Evolutionary conservation across 2,888 invertebrate genomes (phyloP).

Genomic region (Eurois occulta): DNA sequence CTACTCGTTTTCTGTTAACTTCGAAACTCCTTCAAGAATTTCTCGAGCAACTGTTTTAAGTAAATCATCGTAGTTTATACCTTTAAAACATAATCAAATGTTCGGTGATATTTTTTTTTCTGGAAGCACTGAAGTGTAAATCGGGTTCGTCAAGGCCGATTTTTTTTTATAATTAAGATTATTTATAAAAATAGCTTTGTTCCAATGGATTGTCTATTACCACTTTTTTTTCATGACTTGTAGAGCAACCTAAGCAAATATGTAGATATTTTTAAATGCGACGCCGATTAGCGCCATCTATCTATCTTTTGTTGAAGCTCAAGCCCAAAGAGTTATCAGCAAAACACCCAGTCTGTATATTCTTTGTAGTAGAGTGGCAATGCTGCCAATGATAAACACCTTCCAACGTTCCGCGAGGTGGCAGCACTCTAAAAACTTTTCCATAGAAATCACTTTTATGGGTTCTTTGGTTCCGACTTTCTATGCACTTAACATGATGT

Average conservation of each 20-base stretch:
- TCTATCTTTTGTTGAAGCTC: constrained; percentile 9
- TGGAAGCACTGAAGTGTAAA: neutral
- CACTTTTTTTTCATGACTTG: neutral
- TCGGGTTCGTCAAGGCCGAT: neutral
- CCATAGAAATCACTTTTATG: constrained; percentile 9
- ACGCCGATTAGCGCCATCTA: constrained; percentile 49
- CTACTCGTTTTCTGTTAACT: no score
- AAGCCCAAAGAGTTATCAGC: neutral
- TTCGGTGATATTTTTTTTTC: neutral
- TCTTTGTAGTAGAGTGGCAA: neutral
- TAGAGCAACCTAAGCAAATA: neutral
- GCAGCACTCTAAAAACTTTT: constrained; percentile 66
- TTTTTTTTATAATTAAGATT: neutral
- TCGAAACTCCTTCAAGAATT: neutral
- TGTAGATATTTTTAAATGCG: neutral
- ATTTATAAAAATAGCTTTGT: neutral
- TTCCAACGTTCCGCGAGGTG: constrained; percentile 59
- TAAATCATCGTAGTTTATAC: neutral
- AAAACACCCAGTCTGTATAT: neutral
- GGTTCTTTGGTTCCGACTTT: constrained; percentile 36
- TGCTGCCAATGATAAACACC: neutral
- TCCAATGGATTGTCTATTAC: neutral
- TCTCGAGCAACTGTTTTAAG: neutral
- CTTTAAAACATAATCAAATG: neutral
- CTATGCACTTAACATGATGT: neutral